These are phyloP conservation scores for Bos indicus DNA, from an alignment of 2,113 vertebrate species.

Conservation along the genomic window DNA sequence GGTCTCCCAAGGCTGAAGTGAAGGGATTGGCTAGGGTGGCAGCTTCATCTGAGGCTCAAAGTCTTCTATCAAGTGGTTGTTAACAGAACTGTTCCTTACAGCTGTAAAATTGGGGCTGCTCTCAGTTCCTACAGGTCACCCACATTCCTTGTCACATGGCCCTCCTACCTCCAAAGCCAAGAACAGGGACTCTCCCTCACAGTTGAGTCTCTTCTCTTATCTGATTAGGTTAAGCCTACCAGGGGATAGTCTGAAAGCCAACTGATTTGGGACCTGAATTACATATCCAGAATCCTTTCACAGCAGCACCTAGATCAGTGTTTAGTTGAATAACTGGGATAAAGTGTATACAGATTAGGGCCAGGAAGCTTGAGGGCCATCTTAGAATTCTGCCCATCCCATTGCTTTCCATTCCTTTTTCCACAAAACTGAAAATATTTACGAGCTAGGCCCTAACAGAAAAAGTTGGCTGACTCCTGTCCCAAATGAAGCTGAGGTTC, in stretches of 20 bases:
- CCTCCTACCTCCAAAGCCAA: background rate
- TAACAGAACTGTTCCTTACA: background rate
- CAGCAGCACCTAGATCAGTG: background rate
- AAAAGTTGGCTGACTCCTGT: background rate
- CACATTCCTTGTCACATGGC: background rate
- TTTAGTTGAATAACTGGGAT: background rate
- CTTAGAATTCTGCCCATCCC: background rate
- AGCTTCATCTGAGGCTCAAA: background rate
- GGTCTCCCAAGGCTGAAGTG: background rate
- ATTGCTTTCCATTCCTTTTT: background rate
- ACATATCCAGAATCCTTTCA: background rate
- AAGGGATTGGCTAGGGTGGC: background rate
- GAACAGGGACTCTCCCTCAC: background rate
- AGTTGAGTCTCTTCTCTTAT: conserved; percentile 15
- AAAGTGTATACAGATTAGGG: background rate
- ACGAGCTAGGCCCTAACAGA: background rate
- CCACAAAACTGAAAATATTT: background rate
- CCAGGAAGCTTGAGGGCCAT: background rate
- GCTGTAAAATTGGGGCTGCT: background rate
- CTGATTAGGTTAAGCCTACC: background rate
- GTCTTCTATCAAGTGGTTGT: background rate
- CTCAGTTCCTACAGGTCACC: background rate
- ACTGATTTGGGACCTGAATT: background rate
- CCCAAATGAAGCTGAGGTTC: background rate
- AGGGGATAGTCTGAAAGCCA: background rate